Conservation (phyloP, 2,797 vertebrate genomes). For the Phrynocephalus guinanensis region DNA sequence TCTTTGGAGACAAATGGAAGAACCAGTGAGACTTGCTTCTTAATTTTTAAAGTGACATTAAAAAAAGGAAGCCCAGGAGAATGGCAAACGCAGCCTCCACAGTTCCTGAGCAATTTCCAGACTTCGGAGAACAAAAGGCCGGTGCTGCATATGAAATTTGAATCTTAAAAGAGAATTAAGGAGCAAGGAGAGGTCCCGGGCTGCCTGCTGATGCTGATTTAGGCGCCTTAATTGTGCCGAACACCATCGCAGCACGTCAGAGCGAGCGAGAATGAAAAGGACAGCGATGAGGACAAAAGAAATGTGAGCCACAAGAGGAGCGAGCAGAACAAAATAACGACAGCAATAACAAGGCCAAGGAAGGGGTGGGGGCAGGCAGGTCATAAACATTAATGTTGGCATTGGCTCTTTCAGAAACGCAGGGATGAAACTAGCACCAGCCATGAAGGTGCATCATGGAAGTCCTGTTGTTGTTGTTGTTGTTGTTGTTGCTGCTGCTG, state of each 20-base stretch:
- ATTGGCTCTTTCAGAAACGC: neutral
- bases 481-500: no score
- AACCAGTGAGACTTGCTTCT: conserved; percentile 28
- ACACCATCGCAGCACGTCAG: conserved; percentile 2
- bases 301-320: conserved; percentile 5
- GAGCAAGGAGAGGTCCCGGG: neutral
- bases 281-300: conserved; percentile 27
- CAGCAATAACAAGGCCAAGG: neutral
- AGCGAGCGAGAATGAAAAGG: conserved; percentile 12
- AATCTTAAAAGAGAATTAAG: conserved; percentile 50
- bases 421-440: neutral
- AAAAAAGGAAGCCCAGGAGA: neutral
- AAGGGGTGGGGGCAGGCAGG: neutral
- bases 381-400: neutral
- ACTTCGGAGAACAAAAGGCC: conserved; percentile 35
- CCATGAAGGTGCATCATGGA: neutral
- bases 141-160: conserved; percentile 29
- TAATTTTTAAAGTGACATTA: conserved; percentile 35
- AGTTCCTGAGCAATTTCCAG: conserved; percentile 30
- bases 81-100: conserved; percentile 17
- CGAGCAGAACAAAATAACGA: conserved; percentile 20
- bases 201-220: conserved; percentile 29
- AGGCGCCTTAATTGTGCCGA: conserved; percentile 34
- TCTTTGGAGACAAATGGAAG: neutral
- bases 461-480: no score